phyloP scores from a whole-genome alignment of 2,113 vertebrate genomes.

The Micromys minutus region DNA sequence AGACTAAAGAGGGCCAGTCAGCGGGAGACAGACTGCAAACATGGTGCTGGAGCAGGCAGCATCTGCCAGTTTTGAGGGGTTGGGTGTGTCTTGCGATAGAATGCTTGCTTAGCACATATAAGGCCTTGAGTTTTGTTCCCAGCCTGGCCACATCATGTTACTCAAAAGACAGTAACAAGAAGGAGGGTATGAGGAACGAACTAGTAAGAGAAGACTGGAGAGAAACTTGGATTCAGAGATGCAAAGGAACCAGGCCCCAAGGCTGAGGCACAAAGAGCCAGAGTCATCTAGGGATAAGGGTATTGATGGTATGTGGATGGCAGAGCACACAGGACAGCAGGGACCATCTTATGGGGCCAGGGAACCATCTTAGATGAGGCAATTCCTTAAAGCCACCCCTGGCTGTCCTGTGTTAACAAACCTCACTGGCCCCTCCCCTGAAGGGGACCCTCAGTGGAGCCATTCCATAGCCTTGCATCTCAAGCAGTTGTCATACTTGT shows the following conservation, averaged over 20 bases:
- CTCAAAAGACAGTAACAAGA: not conserved
- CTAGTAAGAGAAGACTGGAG: no score
- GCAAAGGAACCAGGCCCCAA: not conserved
- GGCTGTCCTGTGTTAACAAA: not conserved
- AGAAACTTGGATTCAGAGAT: not conserved
- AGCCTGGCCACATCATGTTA: not conserved
- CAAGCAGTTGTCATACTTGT: not conserved
- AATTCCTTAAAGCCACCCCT: not conserved
- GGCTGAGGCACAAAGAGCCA: not conserved
- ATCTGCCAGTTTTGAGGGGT: not conserved
- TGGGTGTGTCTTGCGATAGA: not conserved
- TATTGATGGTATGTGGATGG: not conserved
- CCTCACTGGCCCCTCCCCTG: no score
- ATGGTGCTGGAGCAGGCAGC: not conserved
- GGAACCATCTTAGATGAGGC: not conserved
- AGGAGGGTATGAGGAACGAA: not conserved
- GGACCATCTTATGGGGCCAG: not conserved
- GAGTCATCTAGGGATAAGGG: not conserved
- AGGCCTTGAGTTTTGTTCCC: not conserved
- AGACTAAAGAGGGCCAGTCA: not conserved
- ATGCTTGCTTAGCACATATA: not conserved
- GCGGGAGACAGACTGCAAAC: not conserved
- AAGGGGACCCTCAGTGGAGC: no score
- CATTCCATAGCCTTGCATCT: not conserved
- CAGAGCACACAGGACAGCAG: not conserved